Base-by-base conservation (phyloP, 2,113 vertebrate species). In the Plecturocebus donacophilus region DNA sequence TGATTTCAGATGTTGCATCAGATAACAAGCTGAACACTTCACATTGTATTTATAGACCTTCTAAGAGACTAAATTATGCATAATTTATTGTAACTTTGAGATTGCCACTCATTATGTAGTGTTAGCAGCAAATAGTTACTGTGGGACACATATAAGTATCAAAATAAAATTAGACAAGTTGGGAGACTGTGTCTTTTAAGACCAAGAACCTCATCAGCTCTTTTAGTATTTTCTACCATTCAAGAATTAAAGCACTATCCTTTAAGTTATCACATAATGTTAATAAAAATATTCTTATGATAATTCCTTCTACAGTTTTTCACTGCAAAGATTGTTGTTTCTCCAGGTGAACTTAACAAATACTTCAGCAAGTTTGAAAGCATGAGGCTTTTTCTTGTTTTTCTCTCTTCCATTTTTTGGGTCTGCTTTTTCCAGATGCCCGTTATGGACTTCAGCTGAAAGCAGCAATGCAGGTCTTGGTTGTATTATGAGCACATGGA, bases 1-100 rank as follows among this genome's bases (percentile, higher is more conserved):
- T 97, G 95, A 97, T 97, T 98, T 98, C 76, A 98, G 90, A 98
- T 92, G 92, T 94, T 96, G 83, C 73, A 97, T 93, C 96, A 96
- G 92, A 89, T 93, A 97, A 87, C 64, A 97, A 96, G 87, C 40
- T 90, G 97, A 98, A 94, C 76, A 96, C 81, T 96, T 97, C 66
- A 88, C 92, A 94, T 76, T 96, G 77, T 97, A 96, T 98, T 97
- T 97, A 96, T 95, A 97, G 93, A 90, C 76, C 25, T 96, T 98
- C 66, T 68, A 93, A 95, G 79, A 94, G 93, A 94, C 40, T 92
- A 95, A 96, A 96, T 96, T 86, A 97, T 92, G 90, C 95, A 97
- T 97, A 90, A 97, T 96, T 97, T 97, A 96, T 86, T 92, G 40
- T 92, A 96, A 97, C 71, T 96, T 96, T 91, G 80, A 98, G 84